These are phyloP conservation scores for Dysmachus trigonus DNA, from an alignment of 2,888 invertebrate species.

Conservation along the genomic window DNA sequence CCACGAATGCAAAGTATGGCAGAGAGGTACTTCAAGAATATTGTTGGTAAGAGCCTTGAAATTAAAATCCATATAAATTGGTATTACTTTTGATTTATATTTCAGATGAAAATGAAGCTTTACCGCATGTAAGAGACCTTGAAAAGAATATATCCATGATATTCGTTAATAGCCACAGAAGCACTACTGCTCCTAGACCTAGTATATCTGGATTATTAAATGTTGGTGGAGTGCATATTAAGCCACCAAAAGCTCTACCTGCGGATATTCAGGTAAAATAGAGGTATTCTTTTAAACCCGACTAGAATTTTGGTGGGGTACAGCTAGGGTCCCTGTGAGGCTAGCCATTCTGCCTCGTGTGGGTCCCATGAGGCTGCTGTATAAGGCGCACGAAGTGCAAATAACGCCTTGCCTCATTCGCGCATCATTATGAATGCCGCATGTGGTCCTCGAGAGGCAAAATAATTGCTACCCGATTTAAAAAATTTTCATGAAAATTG, in stretches of 20 bases:
- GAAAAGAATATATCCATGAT: constrained; percentile 66
- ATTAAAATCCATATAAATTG: neutral
- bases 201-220: constrained; percentile 61
- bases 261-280: constrained; percentile 56
- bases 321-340: too few species aligned
- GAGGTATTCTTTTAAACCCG: too few species aligned
- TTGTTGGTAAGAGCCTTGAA: constrained; percentile 54
- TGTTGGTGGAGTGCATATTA: constrained; percentile 62
- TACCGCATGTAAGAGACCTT: constrained; percentile 64
- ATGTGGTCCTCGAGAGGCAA: too few species aligned
- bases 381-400: too few species aligned
- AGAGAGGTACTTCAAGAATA: constrained; percentile 57
- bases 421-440: too few species aligned
- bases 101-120: constrained; percentile 42
- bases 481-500: too few species aligned
- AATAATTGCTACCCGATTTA: too few species aligned
- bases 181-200: constrained; percentile 65
- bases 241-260: constrained; percentile 58
- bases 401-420: too few species aligned
- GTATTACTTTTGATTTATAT: neutral
- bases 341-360: too few species aligned
- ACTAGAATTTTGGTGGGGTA: too few species aligned
- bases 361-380: too few species aligned
- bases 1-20: constrained; percentile 62
- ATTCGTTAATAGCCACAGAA: constrained; percentile 67